Base-by-base conservation (phyloP, 1,140 invertebrate species). In the Achatina immaculata region DNA sequence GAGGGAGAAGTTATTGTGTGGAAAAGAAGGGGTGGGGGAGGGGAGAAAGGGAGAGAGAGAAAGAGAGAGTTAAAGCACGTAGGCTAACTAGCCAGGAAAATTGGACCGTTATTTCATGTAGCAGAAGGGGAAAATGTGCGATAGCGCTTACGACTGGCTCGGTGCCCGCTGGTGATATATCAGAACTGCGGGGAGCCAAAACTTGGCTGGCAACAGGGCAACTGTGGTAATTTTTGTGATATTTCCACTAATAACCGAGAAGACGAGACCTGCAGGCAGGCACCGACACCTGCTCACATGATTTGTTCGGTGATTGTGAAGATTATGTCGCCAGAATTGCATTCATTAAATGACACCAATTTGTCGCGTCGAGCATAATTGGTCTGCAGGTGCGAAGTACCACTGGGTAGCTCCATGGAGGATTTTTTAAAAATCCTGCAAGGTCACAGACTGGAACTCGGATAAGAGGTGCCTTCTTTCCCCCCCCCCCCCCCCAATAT, bases 361-460 rank as follows among this genome's bases (percentile, higher is more conserved):
- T 58, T 58, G 55, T 58, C 55, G 55, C n/a, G 55, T 58, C 55
- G n/a, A 4, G 24, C 11, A 58, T 58, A 58, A 58, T n/a, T 62
- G 72, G 73, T 38, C 58, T 68, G 69, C 51, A 80, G 68, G 34
- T 58, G 40, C 7, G 40, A 43, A n/a, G n/a, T n/a, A n/a, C n/a
- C n/a, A n/a, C n/a, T n/a, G n/a, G n/a, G n/a, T n/a, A n/a, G n/a
- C n/a, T n/a, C n/a, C n/a, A n/a, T n/a, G n/a, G n/a, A n/a, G n/a
- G n/a, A n/a, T n/a, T n/a, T n/a, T n/a, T n/a, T n/a, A n/a, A n/a
- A n/a, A n/a, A n/a, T n/a, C n/a, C n/a, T n/a, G n/a, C n/a, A n/a
- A n/a, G n/a, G n/a, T n/a, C n/a, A n/a, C n/a, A n/a, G n/a, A n/a
- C n/a, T n/a, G n/a, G n/a, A n/a, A n/a, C n/a, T n/a, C n/a, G n/a